These are phyloP conservation scores for Ailuropoda melanoleuca DNA, from an alignment of 2,113 vertebrate species.

Conservation along the genomic window DNA sequence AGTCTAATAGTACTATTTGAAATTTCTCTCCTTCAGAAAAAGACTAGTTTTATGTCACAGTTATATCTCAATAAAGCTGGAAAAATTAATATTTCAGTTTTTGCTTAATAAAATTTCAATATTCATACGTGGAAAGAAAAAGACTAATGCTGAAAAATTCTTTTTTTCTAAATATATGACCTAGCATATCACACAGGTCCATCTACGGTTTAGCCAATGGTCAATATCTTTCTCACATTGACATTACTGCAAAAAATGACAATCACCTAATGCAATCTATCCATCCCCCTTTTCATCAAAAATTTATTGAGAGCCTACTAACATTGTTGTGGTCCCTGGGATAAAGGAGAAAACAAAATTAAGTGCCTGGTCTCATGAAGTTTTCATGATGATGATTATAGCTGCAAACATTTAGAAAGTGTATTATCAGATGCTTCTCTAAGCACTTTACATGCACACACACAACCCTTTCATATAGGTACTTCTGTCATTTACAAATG, in stretches of 20 bases:
- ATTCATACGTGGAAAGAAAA: background rate
- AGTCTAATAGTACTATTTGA: background rate
- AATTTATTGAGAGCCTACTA: background rate
- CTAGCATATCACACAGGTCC: background rate
- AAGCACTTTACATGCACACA: background rate
- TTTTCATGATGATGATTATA: background rate
- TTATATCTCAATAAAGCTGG: background rate
- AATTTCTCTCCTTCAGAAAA: constrained; percentile 17
- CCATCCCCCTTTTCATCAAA: background rate
- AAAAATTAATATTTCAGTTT: background rate
- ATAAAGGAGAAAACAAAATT: background rate
- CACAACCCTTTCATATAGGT: background rate
- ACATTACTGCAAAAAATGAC: background rate
- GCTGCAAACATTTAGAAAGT: background rate
- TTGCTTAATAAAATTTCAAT: background rate
- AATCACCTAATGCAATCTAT: background rate
- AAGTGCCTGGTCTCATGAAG: background rate
- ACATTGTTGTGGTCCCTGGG: background rate
- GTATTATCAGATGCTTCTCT: background rate
- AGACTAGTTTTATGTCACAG: background rate
- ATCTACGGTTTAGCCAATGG: background rate
- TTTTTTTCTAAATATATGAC: background rate
- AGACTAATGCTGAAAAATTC: background rate
- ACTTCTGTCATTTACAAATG: background rate
- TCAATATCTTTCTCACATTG: background rate